Conservation (phyloP, 2,113 vertebrate genomes). For the Ptilonorhynchus violaceus region DNA sequence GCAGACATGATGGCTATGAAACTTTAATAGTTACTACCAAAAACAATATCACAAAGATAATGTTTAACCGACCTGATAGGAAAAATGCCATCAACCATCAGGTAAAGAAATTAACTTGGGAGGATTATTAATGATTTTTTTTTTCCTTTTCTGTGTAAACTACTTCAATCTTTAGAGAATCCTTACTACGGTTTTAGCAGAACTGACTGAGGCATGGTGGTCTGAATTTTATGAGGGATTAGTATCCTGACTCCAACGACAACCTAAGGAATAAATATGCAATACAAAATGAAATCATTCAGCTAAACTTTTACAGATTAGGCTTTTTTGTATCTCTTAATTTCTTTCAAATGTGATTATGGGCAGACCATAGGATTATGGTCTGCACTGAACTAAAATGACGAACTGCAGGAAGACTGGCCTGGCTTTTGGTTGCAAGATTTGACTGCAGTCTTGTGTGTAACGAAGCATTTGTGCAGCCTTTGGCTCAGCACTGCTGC, state of each 20-base stretch:
- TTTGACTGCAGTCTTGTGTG: not conserved
- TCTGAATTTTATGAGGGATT: not conserved
- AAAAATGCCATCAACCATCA: slow-evolving; percentile 87
- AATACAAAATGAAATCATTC: not conserved
- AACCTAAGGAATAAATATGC: not conserved
- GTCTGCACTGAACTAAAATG: not conserved
- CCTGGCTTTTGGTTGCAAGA: not conserved
- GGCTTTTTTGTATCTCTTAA: not conserved
- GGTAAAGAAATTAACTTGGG: slow-evolving; percentile 64
- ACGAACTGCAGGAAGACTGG: not conserved
- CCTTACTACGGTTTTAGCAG: not conserved
- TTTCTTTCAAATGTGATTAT: not conserved
- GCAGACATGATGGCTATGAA: slow-evolving; percentile 51
- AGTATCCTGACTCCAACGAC: not conserved
- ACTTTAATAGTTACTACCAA: slow-evolving; percentile 78
- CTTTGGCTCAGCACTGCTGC: not conserved
- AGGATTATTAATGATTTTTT: not conserved
- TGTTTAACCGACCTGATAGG: slow-evolving; percentile 84
- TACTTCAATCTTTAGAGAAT: not conserved
- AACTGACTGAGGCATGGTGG: not conserved
- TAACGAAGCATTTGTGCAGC: not conserved
- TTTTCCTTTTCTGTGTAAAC: not conserved
- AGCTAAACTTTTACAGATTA: not conserved
- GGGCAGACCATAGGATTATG: not conserved
- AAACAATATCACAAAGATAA: slow-evolving; percentile 88